These are phyloP conservation scores for Drosophila baimaii DNA, from an alignment of 1,140 invertebrate genomes.

Conservation along the genomic window DNA sequence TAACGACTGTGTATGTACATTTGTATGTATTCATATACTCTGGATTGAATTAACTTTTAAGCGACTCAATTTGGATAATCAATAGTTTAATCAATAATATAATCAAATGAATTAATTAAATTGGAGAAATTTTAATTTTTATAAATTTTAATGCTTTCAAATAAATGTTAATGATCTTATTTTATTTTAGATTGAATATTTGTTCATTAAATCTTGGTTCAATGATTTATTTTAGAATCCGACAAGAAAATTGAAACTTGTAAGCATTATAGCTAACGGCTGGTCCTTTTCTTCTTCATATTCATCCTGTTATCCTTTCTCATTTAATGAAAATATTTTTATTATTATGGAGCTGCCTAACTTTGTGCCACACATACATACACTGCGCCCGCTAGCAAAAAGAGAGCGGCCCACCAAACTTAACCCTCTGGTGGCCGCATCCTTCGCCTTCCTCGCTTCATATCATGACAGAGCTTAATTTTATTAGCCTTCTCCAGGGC, in stretches of 20 bases:
- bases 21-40: too few species aligned
- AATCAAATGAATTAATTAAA: too few species aligned
- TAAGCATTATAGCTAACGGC: neutral
- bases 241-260: neutral
- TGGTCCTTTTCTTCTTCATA: neutral
- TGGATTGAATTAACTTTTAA: too few species aligned
- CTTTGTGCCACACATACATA: slow-evolving; percentile 41
- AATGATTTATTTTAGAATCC: neutral
- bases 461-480: slow-evolving; percentile 50
- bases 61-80: too few species aligned
- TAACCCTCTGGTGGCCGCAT: slow-evolving; percentile 7
- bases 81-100: too few species aligned
- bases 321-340: slow-evolving; percentile 74
- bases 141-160: too few species aligned
- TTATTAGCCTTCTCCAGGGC: slow-evolving; percentile 59
- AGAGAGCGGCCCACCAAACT: slow-evolving; percentile 3
- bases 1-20: too few species aligned
- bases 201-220: neutral
- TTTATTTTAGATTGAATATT: too few species aligned
- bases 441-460: slow-evolving; percentile 17
- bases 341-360: slow-evolving; percentile 64
- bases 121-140: neutral
- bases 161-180: too few species aligned
- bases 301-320: slow-evolving; percentile 26
- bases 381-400: slow-evolving; percentile 2